A percentile compares a stretch with the other conserved stretches of the same genome.
Conservation (phyloP, 2,888 invertebrate genomes). For the Diplolepis rosae region DNA sequence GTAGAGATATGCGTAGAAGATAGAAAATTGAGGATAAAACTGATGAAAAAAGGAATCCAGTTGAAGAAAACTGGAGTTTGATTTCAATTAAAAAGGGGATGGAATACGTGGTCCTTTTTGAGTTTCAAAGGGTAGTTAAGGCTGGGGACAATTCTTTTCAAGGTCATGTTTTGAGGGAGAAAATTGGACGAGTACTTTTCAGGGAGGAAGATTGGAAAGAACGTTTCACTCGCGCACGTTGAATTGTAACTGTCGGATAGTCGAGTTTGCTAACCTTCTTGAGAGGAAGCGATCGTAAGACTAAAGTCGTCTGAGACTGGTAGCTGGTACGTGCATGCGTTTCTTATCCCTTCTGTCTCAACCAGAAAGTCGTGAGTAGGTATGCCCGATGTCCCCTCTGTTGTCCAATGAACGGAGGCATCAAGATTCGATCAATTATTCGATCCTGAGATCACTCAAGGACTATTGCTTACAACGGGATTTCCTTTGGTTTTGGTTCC, state of each 20-base stretch:
- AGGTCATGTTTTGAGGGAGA: neutral
- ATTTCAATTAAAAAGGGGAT: neutral
- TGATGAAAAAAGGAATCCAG: neutral
- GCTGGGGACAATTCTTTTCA: neutral
- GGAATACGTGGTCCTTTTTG: neutral
- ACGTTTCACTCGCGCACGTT: constrained; percentile 44
- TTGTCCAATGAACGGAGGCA: constrained; percentile 3
- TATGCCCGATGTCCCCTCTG: constrained; percentile 21
- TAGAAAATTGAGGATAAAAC: neutral
- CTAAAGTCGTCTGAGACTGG: constrained; percentile 67
- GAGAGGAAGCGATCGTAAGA: constrained; percentile 70
- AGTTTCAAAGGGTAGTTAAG: neutral
- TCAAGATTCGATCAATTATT: constrained; percentile 20
- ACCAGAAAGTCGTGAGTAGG: constrained; percentile 27
- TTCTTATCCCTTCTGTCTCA: constrained; percentile 67
- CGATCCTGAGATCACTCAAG: constrained; percentile 1
- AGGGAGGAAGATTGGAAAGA: constrained; percentile 36
- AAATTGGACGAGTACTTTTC: neutral
- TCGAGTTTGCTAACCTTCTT: constrained; percentile 55
- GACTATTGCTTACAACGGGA: neutral
- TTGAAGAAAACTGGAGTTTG: neutral
- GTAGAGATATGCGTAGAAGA: neutral
- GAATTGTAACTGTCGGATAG: constrained; percentile 26
- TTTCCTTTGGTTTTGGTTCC: too few relatives aligned
- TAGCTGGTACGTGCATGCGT: constrained; percentile 66